These are phyloP conservation scores for Psittacula cyanocephala DNA, from an alignment of 2,113 vertebrate species.

Conservation along the genomic window DNA sequence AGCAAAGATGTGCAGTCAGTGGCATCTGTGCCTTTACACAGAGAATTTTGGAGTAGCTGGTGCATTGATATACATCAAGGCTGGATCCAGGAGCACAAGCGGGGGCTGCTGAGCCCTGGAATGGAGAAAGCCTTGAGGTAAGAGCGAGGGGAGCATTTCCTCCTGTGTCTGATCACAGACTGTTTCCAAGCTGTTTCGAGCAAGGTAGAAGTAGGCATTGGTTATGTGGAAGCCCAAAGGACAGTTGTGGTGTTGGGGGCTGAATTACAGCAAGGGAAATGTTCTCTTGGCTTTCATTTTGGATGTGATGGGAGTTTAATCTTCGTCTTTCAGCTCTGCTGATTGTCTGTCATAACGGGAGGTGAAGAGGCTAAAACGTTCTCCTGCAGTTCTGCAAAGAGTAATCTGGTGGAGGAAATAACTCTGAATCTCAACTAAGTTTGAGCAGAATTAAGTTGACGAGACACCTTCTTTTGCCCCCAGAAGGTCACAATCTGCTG, in stretches of 20 bases:
- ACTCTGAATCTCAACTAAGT: not conserved
- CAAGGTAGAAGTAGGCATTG: not conserved
- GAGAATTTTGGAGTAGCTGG: not conserved
- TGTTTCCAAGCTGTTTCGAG: not conserved
- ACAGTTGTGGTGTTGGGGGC: not conserved
- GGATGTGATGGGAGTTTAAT: not conserved
- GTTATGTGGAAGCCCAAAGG: not conserved
- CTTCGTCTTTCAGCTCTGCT: not conserved
- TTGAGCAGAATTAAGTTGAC: not conserved
- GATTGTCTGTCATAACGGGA: not conserved
- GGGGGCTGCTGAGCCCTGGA: not conserved
- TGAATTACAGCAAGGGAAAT: not conserved
- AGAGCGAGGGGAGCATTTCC: not conserved
- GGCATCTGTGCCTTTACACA: not conserved
- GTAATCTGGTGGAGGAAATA: constrained; percentile 34
- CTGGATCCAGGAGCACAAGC: not conserved
- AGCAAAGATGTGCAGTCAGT: not conserved
- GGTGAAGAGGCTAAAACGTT: constrained; percentile 40
- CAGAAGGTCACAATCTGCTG: not conserved
- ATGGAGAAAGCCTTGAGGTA: not conserved
- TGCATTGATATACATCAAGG: not conserved
- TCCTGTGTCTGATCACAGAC: not conserved
- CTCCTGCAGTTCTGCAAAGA: not conserved
- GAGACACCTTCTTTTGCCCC: not conserved
- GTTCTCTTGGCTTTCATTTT: not conserved